A percentile compares a stretch with the other conserved stretches of the same genome.
Evolutionary conservation across 2,113 vertebrate species (phyloP).

Genomic region (Catharus bicknelli): DNA sequence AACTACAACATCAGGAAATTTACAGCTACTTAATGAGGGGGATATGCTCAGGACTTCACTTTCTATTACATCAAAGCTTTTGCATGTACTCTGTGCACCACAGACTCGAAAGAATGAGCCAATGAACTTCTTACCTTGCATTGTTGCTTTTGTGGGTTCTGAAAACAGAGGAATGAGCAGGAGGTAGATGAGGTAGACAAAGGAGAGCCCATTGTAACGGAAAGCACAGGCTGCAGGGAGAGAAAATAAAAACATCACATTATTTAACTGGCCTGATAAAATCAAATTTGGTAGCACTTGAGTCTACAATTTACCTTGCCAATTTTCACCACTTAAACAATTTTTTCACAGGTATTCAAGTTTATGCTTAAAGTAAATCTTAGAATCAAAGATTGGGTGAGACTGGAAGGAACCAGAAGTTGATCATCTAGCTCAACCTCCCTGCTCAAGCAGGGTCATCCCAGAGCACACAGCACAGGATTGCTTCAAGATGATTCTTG

Average conservation of each 20-base stretch:
- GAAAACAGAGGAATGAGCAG: constrained; percentile 95
- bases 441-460: background rate
- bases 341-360: background rate
- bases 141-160: constrained; percentile 90
- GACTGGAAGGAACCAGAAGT: background rate
- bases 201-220: constrained; percentile 96
- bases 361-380: background rate
- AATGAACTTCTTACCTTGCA: constrained; percentile 87
- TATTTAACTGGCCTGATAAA: background rate
- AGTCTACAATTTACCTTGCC: background rate
- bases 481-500: background rate
- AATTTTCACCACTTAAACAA: background rate
- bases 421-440: background rate
- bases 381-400: background rate
- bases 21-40: background rate
- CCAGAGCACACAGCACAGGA: background rate
- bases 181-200: constrained; percentile 99
- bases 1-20: background rate
- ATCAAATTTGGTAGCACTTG: background rate
- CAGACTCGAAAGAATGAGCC: background rate
- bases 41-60: background rate
- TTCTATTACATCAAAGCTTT: background rate
- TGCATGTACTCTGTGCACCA: background rate
- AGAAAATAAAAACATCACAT: background rate
- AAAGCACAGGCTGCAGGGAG: constrained; percentile 88